Conservation (phyloP, 2,113 vertebrate genomes). For the Dipodomys spectabilis region DNA sequence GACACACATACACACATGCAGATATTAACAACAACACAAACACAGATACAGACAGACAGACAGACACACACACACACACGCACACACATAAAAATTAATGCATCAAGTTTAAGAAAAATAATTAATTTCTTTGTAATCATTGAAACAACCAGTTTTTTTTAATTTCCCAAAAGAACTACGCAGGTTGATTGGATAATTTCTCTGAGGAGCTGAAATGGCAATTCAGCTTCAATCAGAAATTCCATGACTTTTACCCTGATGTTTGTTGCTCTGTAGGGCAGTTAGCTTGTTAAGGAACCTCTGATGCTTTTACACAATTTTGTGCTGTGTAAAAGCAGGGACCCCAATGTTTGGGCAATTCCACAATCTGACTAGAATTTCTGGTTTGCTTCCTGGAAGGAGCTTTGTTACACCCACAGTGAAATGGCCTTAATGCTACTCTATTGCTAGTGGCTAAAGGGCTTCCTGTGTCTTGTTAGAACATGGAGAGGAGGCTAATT, state of each 20-base stretch:
- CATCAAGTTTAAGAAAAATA: not conserved
- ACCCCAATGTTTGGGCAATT: conserved; percentile 58
- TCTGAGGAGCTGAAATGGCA: conserved; percentile 39
- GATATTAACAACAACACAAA: too few relatives aligned
- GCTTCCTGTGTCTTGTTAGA: conserved; percentile 69
- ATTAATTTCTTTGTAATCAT: conserved; percentile 23
- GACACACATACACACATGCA: too few relatives aligned
- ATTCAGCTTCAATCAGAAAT: conserved; percentile 47
- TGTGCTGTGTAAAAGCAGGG: conserved; percentile 58
- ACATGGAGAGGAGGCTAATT: conserved; percentile 55
- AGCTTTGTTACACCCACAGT: conserved; percentile 49
- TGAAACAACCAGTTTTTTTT: conserved; percentile 1
- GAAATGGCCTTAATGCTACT: conserved; percentile 65
- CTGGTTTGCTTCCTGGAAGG: conserved; percentile 63
- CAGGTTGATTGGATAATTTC: conserved; percentile 58
- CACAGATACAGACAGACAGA: too few relatives aligned
- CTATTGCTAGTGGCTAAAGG: conserved; percentile 32
- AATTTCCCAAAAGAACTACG: not conserved
- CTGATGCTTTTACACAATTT: conserved; percentile 55
- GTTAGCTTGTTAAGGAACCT: conserved; percentile 28
- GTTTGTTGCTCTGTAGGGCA: not conserved
- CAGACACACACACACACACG: not conserved
- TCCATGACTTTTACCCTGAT: conserved; percentile 21
- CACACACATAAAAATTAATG: conserved; percentile 31
- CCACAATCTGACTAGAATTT: conserved; percentile 38